Conservation (phyloP, 2,888 invertebrate genomes). For the Ypsolopha scabrella region DNA sequence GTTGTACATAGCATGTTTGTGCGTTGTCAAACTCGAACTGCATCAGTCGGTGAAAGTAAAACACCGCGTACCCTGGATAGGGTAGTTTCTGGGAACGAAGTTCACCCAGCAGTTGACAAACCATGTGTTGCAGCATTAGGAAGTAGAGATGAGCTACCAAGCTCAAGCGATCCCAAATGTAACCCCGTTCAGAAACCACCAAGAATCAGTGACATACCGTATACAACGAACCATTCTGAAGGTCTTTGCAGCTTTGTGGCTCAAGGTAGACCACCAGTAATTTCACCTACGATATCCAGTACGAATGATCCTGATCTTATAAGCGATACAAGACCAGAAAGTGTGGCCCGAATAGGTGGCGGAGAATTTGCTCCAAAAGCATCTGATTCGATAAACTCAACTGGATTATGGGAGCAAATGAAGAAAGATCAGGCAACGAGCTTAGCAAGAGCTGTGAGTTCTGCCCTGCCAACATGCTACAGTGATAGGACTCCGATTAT, state of each 20-base stretch:
- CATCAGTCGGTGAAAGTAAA: constrained; percentile 81
- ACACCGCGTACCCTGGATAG: constrained; percentile 81
- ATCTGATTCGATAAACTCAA: constrained; percentile 82
- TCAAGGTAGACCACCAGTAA: constrained; percentile 74
- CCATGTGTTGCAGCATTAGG: constrained; percentile 70
- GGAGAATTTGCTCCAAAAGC: constrained; percentile 84
- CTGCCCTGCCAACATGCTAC: constrained; percentile 72
- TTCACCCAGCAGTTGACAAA: constrained; percentile 58
- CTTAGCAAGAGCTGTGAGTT: constrained; percentile 70
- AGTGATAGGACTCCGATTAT: constrained; percentile 84
- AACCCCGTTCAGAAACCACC: constrained; percentile 82
- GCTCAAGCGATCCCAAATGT: constrained; percentile 52
- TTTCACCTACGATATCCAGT: constrained; percentile 80
- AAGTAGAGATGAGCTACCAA: constrained; percentile 58
- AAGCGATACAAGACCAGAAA: constrained; percentile 81
- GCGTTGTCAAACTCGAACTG: constrained; percentile 72
- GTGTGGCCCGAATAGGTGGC: constrained; percentile 71
- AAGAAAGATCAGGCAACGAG: constrained; percentile 61
- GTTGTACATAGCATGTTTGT: constrained; percentile 79
- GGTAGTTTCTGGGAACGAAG: constrained; percentile 73
- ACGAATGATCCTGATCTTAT: constrained; percentile 89
- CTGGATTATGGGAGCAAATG: constrained; percentile 81
- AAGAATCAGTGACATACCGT: constrained; percentile 75
- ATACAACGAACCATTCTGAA: constrained; percentile 77
- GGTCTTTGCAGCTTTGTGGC: constrained; percentile 75